These are phyloP conservation scores for Propithecus deckenii DNA, from an alignment of 2,797 vertebrate species.

Conservation along the genomic window DNA sequence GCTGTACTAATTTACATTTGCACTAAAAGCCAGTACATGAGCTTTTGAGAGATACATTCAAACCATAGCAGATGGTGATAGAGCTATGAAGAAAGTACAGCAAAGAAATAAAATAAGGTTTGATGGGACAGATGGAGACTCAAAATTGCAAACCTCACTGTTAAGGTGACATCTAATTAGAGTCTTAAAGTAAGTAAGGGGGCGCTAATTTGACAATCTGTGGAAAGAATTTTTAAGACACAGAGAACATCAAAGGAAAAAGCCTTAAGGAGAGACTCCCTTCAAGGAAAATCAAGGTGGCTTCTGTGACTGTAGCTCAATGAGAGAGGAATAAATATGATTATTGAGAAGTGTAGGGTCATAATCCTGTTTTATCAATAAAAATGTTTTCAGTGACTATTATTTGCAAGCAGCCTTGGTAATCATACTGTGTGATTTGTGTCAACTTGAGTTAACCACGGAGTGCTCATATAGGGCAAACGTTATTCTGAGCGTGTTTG, in stretches of 20 bases:
- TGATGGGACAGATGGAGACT: neutral
- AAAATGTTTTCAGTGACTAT: neutral
- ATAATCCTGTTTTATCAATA: neutral
- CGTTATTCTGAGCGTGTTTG: neutral
- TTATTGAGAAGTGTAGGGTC: neutral
- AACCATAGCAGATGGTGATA: neutral
- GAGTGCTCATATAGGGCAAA: neutral
- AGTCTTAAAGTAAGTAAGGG: neutral
- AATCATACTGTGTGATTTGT: neutral
- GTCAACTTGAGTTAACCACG: neutral
- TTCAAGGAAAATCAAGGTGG: neutral
- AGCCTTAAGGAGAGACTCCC: accelerated
- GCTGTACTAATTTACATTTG: too few species aligned
- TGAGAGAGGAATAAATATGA: neutral
- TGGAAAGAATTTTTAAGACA: neutral
- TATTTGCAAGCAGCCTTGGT: neutral
- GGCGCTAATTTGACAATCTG: neutral
- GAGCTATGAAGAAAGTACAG: neutral
- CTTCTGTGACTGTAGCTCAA: neutral
- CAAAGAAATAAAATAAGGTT: neutral
- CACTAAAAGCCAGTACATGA: too few species aligned
- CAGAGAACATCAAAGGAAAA: neutral
- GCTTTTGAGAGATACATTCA: too few species aligned
- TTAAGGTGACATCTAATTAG: neutral
- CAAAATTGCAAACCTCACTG: neutral